A percentile compares a stretch with the other conserved stretches of the same genome.
These are phyloP conservation scores for Phymanthus crucifer DNA, from an alignment of 92 coral and sea anemone species.

Conservation along the genomic window DNA sequence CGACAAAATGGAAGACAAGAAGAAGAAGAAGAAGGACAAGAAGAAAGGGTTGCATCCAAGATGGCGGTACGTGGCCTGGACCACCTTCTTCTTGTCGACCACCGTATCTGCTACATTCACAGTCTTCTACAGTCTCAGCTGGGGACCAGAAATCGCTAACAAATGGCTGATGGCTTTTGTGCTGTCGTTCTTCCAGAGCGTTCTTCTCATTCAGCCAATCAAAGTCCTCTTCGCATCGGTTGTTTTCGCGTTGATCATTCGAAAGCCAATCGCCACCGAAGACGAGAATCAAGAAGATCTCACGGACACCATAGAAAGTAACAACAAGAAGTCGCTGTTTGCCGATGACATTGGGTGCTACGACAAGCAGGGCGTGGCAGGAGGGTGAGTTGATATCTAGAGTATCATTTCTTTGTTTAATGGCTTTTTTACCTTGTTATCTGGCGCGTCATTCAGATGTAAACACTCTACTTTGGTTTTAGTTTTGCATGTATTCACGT, in stretches of 20 bases:
- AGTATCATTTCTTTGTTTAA: too few species aligned
- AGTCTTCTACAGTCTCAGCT: slow-evolving; percentile 78
- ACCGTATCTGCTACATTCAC: slow-evolving; percentile 71
- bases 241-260: slow-evolving; percentile 77
- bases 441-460: too few species aligned
- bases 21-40: slow-evolving; percentile 37
- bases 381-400: not conserved
- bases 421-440: too few species aligned
- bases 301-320: not conserved
- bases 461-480: too few species aligned
- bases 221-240: slow-evolving; percentile 78
- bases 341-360: slow-evolving; percentile 8
- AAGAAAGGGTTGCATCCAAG: slow-evolving; percentile 74
- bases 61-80: slow-evolving; percentile 81
- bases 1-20: slow-evolving; percentile 30
- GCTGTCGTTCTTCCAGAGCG: slow-evolving; percentile 85
- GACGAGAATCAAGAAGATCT: slow-evolving; percentile 41
- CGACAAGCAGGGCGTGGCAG: not conserved
- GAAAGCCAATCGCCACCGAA: slow-evolving; percentile 72
- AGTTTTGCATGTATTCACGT: too few species aligned
- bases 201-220: slow-evolving; percentile 85
- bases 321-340: slow-evolving; percentile 15
- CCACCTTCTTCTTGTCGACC: slow-evolving; percentile 58
- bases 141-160: slow-evolving; percentile 92
- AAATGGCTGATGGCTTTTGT: slow-evolving; percentile 88